Evolutionary conservation across 2,888 invertebrate genomes (phyloP), one percentile per base, ranked within the genome.

Genomic region (Entomobrya proxima): DNA sequence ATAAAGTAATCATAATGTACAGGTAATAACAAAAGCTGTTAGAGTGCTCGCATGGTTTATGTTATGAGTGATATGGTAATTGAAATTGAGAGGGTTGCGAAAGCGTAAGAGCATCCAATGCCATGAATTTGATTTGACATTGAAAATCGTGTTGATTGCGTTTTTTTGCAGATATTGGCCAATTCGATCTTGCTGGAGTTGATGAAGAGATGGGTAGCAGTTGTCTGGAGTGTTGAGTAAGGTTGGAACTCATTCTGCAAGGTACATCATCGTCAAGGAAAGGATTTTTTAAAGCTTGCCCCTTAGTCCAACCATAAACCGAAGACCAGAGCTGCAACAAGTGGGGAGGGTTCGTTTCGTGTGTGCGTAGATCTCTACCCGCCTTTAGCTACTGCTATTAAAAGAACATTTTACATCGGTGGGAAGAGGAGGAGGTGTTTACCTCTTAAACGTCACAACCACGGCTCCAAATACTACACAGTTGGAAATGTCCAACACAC

Each of bases 391-490:
- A 15, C 52, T n/a, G 44, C 15, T 40, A 7, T 15, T 7, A 15
- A 55, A 55, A 11, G 9, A 6, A 9, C 55, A 21, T 4, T 21
- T 55, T 55, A 3, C 4, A 11, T 55, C 27, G 27, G 4, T 15
- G 24, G 13, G 35, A 69, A 27, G 55, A 35, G 72, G 40, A 15
- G 24, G 74, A 61, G 78, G 78, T 32, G 1, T 18, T 13, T 32
- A 47, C 81, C 74, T 82, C 81, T 50, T 6, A 18, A 27, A 32
- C 44, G 11, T 35, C 7, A 58, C 77, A 37, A 84, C 58, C 84
- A 84, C 84, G 84, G 84, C 84, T 72, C 84, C 84, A 0, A 84
- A 84, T 35, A 84, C 84, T 24, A 77, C 76, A 18, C 67, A 77
- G 3, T 67, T 83, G 35, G 84, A 84, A 84, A 84, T 84, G 84